Conservation (phyloP, 2,797 vertebrate genomes). For the Saguinus oedipus region DNA sequence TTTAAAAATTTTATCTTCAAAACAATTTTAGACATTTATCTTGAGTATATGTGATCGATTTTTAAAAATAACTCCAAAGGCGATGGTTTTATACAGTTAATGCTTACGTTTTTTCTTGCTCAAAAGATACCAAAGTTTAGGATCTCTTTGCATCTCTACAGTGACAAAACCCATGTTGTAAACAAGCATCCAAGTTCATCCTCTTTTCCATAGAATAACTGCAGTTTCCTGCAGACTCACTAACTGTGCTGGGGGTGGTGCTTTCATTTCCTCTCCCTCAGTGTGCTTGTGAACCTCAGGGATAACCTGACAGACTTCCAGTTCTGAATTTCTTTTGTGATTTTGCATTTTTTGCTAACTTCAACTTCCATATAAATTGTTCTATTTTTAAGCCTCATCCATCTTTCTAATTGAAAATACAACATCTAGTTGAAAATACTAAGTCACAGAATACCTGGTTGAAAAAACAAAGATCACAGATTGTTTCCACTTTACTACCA, state of each 20-base stretch:
- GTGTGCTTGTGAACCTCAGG: neutral
- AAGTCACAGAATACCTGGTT: neutral
- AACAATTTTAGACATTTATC: neutral
- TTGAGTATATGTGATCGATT: neutral
- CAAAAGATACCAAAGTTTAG: neutral
- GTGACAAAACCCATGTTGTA: neutral
- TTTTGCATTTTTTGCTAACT: slow-evolving; percentile 10
- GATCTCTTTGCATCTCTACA: neutral
- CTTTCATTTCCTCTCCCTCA: neutral
- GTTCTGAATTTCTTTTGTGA: neutral
- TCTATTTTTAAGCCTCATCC: neutral
- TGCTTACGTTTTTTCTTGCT: neutral
- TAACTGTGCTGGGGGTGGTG: neutral
- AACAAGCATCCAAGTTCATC: neutral
- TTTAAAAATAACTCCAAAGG: neutral
- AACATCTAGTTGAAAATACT: neutral
- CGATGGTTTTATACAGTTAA: neutral
- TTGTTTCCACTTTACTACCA: neutral
- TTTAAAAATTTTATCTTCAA: neutral
- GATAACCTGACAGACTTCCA: neutral
- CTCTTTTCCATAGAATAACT: neutral
- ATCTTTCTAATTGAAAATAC: slow-evolving; percentile 42
- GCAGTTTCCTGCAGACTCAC: neutral
- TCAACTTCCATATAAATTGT: neutral
- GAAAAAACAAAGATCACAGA: neutral